phyloP scores from a whole-genome alignment of 2,113 vertebrate genomes.

The Platichthys stellatus region DNA sequence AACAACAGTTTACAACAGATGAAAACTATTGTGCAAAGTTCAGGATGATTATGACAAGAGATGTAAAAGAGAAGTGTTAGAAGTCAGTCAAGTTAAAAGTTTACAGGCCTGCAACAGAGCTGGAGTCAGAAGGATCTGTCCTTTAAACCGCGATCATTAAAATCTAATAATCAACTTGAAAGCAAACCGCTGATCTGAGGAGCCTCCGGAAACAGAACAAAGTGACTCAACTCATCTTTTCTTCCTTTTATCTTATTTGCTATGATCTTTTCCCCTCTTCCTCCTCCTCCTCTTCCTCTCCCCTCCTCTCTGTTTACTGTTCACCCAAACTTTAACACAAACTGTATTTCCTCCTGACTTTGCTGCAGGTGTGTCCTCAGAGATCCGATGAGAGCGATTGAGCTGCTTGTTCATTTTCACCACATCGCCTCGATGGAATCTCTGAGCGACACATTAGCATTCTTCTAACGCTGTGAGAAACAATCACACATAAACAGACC shows the following conservation, averaged over 20 bases:
- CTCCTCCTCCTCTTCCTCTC: background rate
- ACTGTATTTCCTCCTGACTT: slow-evolving; percentile 16
- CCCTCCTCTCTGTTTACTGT: background rate
- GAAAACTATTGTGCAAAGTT: too few species aligned
- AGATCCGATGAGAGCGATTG: slow-evolving; percentile 6
- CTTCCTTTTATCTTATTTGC: slow-evolving; percentile 19
- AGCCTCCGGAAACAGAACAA: slow-evolving; percentile 13
- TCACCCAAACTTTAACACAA: slow-evolving; percentile 1
- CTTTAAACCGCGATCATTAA: background rate
- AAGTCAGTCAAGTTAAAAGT: background rate
- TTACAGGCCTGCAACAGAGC: background rate
- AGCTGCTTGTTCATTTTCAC: slow-evolving; percentile 31
- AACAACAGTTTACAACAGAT: too few species aligned
- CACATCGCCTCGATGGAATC: slow-evolving; percentile 40
- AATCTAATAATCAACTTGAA: slow-evolving; percentile 22
- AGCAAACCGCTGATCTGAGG: slow-evolving; percentile 19
- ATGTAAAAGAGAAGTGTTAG: too few species aligned
- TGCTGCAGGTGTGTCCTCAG: background rate
- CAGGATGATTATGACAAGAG: too few species aligned
- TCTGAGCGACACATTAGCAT: slow-evolving; percentile 51
- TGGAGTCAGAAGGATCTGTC: background rate
- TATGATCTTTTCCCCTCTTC: slow-evolving; percentile 9
- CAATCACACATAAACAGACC: background rate
- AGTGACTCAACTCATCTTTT: slow-evolving; percentile 3
- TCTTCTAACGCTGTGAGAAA: slow-evolving; percentile 17